Conservation (phyloP, 92 coral and sea anemone genomes). For the Palythoa caribaeorum region DNA sequence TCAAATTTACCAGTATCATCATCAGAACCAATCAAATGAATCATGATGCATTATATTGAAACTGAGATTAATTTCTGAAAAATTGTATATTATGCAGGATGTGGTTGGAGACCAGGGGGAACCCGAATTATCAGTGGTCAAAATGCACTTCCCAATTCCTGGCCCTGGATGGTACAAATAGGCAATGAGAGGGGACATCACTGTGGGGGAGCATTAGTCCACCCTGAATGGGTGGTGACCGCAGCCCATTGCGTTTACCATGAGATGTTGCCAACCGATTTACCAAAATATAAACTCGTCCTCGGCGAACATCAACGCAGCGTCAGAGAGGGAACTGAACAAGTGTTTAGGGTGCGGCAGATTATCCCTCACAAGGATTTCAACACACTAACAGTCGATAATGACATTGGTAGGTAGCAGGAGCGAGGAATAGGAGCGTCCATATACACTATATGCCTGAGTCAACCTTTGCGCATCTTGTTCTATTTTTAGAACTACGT, state of each 20-base stretch:
- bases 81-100: not conserved
- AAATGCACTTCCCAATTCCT: slow-evolving; percentile 73
- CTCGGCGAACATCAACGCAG: slow-evolving; percentile 81
- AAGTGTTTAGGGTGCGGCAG: slow-evolving; percentile 57
- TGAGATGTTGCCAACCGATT: slow-evolving; percentile 58
- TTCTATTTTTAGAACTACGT: no score
- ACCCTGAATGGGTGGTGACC: slow-evolving; percentile 81
- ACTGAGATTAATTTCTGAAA: not conserved
- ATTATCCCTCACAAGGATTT: slow-evolving; percentile 68
- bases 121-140: slow-evolving; percentile 76
- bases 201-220: slow-evolving; percentile 82
- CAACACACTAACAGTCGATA: slow-evolving; percentile 63
- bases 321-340: slow-evolving; percentile 66
- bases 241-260: slow-evolving; percentile 83
- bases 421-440: no score
- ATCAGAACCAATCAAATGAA: not conserved
- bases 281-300: slow-evolving; percentile 53
- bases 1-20: not conserved
- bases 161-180: slow-evolving; percentile 92
- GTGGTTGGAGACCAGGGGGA: slow-evolving; percentile 63
- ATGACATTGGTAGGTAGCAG: slow-evolving; percentile 69
- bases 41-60: no score
- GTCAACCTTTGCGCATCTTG: no score
- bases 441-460: no score
- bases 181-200: slow-evolving; percentile 67